Percentiles rank a stretch among this genome's conserved stretches.
Conservation (phyloP, 2,113 vertebrate species). For the Erythrocercus mccallii region DNA sequence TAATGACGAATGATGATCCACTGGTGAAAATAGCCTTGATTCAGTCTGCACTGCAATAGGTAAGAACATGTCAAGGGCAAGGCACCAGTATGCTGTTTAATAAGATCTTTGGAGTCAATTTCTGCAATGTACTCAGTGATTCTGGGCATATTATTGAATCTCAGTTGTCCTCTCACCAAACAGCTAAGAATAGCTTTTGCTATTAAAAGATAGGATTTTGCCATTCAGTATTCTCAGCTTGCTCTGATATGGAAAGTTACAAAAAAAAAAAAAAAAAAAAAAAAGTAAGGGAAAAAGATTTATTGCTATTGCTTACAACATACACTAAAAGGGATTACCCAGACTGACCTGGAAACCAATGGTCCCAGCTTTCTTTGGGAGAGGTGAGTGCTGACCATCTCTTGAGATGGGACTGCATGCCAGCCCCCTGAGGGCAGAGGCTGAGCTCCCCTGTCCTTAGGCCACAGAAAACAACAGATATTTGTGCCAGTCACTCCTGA, state of each 20-base stretch:
- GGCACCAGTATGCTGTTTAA: neutral
- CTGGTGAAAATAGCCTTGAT: neutral
- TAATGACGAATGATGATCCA: neutral
- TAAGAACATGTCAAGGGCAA: neutral
- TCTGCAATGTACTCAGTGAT: neutral
- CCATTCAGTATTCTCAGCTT: neutral
- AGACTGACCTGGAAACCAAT: neutral
- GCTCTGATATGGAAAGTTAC: neutral
- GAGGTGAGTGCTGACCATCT: neutral
- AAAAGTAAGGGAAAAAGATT: neutral
- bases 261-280: rapidly evolving
- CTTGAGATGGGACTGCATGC: neutral
- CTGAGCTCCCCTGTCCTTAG: neutral
- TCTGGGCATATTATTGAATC: neutral
- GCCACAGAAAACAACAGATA: neutral
- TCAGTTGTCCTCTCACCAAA: neutral
- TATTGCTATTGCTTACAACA: neutral
- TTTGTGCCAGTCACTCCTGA: neutral
- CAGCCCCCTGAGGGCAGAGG: neutral
- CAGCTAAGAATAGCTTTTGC: neutral
- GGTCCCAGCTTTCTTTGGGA: neutral
- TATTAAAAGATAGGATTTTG: neutral
- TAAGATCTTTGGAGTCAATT: neutral
- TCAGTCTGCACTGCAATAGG: neutral
- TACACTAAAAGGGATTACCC: neutral